Percentiles rank a stretch among this genome's conserved stretches.
phyloP scores from a whole-genome alignment of 2,888 invertebrate species.

The Physocephala rufipes region DNA sequence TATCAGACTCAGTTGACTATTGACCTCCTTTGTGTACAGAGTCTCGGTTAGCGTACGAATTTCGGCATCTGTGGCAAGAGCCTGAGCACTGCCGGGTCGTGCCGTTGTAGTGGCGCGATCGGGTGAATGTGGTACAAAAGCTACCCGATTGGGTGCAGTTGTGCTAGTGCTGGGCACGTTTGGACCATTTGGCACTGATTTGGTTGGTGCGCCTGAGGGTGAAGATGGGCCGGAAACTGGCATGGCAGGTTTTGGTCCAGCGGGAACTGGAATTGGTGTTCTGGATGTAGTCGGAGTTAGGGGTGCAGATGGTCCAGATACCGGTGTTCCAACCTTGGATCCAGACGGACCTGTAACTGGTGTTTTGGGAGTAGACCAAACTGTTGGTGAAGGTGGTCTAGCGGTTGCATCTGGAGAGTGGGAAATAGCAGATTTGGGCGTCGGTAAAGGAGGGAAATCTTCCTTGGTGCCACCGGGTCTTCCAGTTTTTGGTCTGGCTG shows the following conservation, averaged over 20 bases:
- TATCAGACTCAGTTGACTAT: constrained; percentile 77
- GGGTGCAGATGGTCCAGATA: background rate
- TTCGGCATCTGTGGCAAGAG: constrained; percentile 72
- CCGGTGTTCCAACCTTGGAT: no score
- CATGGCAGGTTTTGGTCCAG: background rate
- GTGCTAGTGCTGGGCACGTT: constrained; percentile 7
- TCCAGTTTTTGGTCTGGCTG: constrained; percentile 47
- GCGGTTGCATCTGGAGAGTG: constrained; percentile 27
- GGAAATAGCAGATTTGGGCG: constrained; percentile 50
- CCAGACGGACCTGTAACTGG: no score
- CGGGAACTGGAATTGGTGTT: constrained; percentile 42
- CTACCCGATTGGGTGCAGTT: constrained; percentile 46
- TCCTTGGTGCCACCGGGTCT: constrained; percentile 52
- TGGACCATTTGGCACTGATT: background rate
- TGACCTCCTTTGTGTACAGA: constrained; percentile 75
- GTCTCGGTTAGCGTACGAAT: constrained; percentile 76
- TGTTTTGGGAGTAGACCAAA: constrained; percentile 9
- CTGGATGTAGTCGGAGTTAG: constrained; percentile 39
- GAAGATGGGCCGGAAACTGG: background rate
- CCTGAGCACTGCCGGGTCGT: constrained; percentile 64
- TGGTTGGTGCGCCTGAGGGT: constrained; percentile 17
- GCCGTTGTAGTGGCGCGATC: constrained; percentile 49
- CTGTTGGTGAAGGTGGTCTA: background rate
- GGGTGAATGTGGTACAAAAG: constrained; percentile 55
- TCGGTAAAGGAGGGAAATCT: constrained; percentile 58